These are phyloP conservation scores for Rhynchotus rufescens DNA, from an alignment of 2,797 vertebrate species.

Conservation along the genomic window DNA sequence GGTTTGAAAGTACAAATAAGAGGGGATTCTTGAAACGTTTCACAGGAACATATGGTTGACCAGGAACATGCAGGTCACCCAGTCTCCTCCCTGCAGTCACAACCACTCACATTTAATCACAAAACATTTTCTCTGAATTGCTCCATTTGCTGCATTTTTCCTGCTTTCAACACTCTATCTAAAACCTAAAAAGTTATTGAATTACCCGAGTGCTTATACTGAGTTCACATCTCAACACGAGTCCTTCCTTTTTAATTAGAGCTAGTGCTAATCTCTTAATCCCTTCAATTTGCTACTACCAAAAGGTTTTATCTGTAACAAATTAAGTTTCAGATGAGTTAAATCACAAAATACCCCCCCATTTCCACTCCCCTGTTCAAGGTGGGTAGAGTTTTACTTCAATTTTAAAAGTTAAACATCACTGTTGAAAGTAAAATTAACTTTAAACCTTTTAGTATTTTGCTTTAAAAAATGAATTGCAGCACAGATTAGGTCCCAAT, in stretches of 20 bases:
- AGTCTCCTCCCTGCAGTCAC: fast-evolving
- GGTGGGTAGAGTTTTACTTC: neutral
- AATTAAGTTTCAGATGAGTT: neutral
- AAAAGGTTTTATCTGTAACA: neutral
- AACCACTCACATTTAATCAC: fast-evolving
- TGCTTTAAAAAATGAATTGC: too few species aligned
- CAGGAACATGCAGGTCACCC: fast-evolving
- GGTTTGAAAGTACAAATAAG: neutral
- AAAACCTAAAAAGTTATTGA: too few species aligned
- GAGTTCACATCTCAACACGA: neutral
- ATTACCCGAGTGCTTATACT: fast-evolving
- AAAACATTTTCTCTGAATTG: too few species aligned
- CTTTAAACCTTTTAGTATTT: too few species aligned
- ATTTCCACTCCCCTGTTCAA: neutral
- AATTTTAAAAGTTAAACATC: too few species aligned
- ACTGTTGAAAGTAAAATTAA: too few species aligned
- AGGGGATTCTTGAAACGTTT: neutral
- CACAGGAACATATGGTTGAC: neutral
- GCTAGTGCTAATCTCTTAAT: neutral
- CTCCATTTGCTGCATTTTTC: neutral
- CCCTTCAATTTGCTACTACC: neutral
- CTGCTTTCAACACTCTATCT: fast-evolving
- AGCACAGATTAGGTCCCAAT: too few species aligned
- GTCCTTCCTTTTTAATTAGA: neutral
- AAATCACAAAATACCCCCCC: neutral